phyloP scores from a whole-genome alignment of 2,888 invertebrate genomes.

The Scrobipalpa atriplicella region DNA sequence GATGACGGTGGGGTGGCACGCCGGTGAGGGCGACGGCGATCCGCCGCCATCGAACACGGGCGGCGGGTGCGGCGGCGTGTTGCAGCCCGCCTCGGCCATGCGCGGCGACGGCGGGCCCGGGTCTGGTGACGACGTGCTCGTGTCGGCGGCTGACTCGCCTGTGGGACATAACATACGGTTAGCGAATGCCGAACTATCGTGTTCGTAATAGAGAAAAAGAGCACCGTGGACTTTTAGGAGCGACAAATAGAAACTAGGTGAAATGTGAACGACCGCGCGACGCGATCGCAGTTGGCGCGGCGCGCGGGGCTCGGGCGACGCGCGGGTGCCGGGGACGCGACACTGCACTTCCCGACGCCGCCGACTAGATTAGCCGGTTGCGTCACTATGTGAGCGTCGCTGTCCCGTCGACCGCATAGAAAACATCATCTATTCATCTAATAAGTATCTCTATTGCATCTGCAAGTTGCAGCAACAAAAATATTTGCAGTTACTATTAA shows the following conservation, averaged over 20 bases:
- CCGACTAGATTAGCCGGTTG: conserved; percentile 82
- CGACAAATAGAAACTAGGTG: conserved; percentile 81
- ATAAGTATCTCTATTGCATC: conserved; percentile 34
- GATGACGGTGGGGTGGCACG: conserved; percentile 80
- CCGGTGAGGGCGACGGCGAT: conserved; percentile 69
- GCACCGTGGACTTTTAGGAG: conserved; percentile 69
- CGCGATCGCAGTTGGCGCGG: conserved; percentile 73
- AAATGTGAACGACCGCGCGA: conserved; percentile 80
- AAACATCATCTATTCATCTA: conserved; percentile 57
- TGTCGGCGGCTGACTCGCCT: conserved; percentile 96
- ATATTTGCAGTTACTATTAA: not conserved
- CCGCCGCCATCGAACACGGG: conserved; percentile 79
- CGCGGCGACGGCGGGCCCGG: conserved; percentile 93
- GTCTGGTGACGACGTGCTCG: conserved; percentile 96
- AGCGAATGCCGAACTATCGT: conserved; percentile 53
- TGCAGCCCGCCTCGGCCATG: conserved; percentile 86
- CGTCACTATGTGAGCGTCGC: conserved; percentile 73
- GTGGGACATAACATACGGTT: conserved; percentile 68
- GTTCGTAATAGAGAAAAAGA: conserved; percentile 60
- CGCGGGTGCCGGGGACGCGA: conserved; percentile 79
- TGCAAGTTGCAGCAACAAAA: not conserved
- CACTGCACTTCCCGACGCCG: conserved; percentile 82
- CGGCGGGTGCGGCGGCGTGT: conserved; percentile 83
- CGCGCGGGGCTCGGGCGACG: conserved; percentile 54
- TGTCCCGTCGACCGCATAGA: conserved; percentile 56